Percentiles rank a stretch among this genome's conserved stretches.
Evolutionary conservation across 2,888 invertebrate genomes (phyloP).

Genomic region (Acleris literana): DNA sequence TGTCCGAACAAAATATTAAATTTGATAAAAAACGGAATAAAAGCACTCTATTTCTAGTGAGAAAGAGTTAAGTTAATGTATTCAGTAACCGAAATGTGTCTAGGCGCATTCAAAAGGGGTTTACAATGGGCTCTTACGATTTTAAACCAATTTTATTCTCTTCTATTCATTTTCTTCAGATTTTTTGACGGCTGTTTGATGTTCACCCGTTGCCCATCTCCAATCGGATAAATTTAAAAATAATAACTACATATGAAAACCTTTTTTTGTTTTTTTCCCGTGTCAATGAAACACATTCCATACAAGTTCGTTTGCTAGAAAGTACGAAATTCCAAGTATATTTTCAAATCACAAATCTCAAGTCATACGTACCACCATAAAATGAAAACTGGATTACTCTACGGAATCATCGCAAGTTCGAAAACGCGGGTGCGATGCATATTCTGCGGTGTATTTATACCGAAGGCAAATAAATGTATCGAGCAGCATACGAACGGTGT

Average conservation of each 20-base stretch:
- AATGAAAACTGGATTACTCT: slow-evolving; percentile 62
- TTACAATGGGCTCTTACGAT: no score
- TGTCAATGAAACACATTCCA: slow-evolving; percentile 30
- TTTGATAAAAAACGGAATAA: no score
- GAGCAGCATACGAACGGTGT: slow-evolving; percentile 66
- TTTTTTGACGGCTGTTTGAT: no score
- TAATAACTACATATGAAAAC: not conserved
- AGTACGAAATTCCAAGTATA: slow-evolving; percentile 40
- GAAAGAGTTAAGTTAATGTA: no score
- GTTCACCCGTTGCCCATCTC: no score
- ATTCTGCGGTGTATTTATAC: slow-evolving; percentile 66
- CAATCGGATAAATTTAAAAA: not conserved
- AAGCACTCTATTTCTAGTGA: no score
- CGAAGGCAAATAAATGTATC: slow-evolving; percentile 67
- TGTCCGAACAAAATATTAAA: no score
- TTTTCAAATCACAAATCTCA: slow-evolving; percentile 25
- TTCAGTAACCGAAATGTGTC: no score
- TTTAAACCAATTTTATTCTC: no score
- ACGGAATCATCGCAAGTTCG: slow-evolving; percentile 61
- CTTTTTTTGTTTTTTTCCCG: not conserved
- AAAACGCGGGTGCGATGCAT: slow-evolving; percentile 67
- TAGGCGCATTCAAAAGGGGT: no score
- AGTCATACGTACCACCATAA: slow-evolving; percentile 39
- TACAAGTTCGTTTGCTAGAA: slow-evolving; percentile 37
- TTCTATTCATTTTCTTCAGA: no score